Percentiles rank a stretch among this genome's conserved stretches.
Evolutionary conservation across 2,888 invertebrate genomes (phyloP).

Genomic region (Cheilosia scutellata): DNA sequence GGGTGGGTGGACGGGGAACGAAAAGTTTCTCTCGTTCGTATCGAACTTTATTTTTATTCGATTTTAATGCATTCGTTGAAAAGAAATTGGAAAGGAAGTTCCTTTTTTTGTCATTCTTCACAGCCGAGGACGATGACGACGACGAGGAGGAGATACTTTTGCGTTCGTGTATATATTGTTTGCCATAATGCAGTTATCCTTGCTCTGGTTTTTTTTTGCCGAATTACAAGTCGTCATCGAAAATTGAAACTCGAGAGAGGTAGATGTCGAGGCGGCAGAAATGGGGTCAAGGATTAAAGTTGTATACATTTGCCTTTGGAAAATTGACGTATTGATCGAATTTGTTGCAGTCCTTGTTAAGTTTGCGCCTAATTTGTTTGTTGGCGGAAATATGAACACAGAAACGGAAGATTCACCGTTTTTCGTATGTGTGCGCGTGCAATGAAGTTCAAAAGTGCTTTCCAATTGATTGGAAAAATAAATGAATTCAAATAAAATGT

Average conservation of each 20-base stretch:
- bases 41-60: constrained; percentile 57
- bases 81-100: constrained; percentile 40
- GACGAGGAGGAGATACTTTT: neutral
- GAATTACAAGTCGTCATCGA: neutral
- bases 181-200: constrained; percentile 65
- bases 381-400: neutral
- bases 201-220: constrained; percentile 51
- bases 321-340: constrained; percentile 40
- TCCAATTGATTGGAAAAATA: constrained; percentile 47
- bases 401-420: too few species aligned
- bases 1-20: neutral
- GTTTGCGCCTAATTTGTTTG: constrained; percentile 52
- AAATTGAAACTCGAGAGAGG: neutral
- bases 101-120: neutral
- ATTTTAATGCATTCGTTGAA: constrained; percentile 53
- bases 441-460: constrained; percentile 55
- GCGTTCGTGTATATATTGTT: constrained; percentile 18
- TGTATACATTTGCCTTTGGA: neutral
- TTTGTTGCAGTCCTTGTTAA: constrained; percentile 23
- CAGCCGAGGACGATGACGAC: neutral
- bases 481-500: constrained; percentile 48
- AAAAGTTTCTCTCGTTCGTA: constrained; percentile 25
- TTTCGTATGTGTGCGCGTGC: constrained; percentile 7
- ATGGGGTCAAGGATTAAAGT: constrained; percentile 64
- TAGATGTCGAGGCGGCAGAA: neutral